phyloP scores from a whole-genome alignment of 30 jellyfish, hydroid and myxozoan genomes.

The Nemopilema nomurai region DNA sequence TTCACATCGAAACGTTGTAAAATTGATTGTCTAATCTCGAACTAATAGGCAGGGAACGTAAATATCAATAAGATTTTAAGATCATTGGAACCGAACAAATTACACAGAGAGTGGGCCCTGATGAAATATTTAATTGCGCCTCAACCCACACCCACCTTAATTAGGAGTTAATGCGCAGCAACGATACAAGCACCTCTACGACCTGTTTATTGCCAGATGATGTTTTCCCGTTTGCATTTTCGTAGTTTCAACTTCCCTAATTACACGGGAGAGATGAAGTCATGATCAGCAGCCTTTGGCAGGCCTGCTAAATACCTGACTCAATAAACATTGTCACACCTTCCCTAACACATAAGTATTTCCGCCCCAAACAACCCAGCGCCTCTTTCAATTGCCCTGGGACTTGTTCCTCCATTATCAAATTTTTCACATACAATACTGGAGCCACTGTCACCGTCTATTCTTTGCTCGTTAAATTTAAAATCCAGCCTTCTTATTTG shows the following conservation, averaged over 20 bases:
- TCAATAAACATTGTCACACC: background rate
- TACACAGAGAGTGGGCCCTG: background rate
- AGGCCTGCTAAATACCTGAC: background rate
- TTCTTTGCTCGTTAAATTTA: too few species aligned
- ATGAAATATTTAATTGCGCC: background rate
- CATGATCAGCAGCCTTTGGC: background rate
- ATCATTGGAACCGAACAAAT: background rate
- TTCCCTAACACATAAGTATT: background rate
- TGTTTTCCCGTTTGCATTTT: background rate
- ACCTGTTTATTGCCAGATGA: background rate
- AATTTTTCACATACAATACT: background rate
- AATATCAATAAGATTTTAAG: background rate
- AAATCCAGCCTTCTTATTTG: too few species aligned
- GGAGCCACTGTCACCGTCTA: background rate
- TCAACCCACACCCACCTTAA: background rate
- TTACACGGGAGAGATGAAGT: background rate
- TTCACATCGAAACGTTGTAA: slow-evolving; percentile 45
- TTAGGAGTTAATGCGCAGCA: background rate
- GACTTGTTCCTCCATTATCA: background rate
- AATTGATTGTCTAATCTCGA: slow-evolving; percentile 16
- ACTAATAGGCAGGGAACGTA: slow-evolving; percentile 14
- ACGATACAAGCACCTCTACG: background rate
- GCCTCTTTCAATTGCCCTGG: background rate
- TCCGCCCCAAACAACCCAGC: background rate
- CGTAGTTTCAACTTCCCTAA: background rate